phyloP scores from a whole-genome alignment of 2,888 invertebrate species.

The Euproctis similis region DNA sequence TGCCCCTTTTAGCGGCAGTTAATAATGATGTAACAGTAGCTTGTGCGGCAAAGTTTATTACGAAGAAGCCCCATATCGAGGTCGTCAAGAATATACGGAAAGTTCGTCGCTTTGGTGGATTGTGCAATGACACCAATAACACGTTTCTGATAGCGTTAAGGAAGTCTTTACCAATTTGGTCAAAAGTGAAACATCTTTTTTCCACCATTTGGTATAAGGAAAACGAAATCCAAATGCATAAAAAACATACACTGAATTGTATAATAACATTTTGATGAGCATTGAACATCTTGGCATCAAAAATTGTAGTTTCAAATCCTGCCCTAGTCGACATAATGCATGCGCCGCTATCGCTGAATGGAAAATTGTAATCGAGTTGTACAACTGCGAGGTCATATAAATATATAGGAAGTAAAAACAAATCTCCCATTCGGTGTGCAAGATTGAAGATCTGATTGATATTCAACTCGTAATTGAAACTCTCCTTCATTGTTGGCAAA shows the following conservation, averaged over 20 bases:
- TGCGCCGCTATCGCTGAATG: constrained; percentile 54
- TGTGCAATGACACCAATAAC: constrained; percentile 41
- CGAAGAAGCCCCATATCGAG: constrained; percentile 57
- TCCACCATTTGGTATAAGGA: constrained; percentile 40
- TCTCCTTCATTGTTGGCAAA: constrained; percentile 26
- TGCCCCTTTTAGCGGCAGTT: constrained; percentile 54
- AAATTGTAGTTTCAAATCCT: constrained; percentile 47
- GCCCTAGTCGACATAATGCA: constrained; percentile 55
- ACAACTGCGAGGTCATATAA: constrained; percentile 52
- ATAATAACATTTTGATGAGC: constrained; percentile 29
- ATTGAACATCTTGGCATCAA: constrained; percentile 38
- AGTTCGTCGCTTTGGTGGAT: constrained; percentile 39
- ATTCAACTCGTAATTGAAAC: constrained; percentile 44
- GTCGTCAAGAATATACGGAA: constrained; percentile 52
- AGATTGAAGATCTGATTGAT: constrained; percentile 45
- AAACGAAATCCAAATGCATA: constrained; percentile 53
- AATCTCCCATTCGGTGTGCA: constrained; percentile 46
- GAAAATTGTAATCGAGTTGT: constrained; percentile 46
- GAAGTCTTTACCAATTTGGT: constrained; percentile 57
- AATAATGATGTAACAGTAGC: constrained; percentile 63
- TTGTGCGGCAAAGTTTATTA: constrained; percentile 58
- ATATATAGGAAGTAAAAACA: constrained; percentile 52
- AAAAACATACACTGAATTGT: constrained; percentile 35
- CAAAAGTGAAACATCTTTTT: constrained; percentile 27
- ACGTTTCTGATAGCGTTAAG: constrained; percentile 49